Evolutionary conservation across 2,888 invertebrate species (phyloP), one percentile per base, ranked within the genome.

Genomic region (Portevinia maculata): DNA sequence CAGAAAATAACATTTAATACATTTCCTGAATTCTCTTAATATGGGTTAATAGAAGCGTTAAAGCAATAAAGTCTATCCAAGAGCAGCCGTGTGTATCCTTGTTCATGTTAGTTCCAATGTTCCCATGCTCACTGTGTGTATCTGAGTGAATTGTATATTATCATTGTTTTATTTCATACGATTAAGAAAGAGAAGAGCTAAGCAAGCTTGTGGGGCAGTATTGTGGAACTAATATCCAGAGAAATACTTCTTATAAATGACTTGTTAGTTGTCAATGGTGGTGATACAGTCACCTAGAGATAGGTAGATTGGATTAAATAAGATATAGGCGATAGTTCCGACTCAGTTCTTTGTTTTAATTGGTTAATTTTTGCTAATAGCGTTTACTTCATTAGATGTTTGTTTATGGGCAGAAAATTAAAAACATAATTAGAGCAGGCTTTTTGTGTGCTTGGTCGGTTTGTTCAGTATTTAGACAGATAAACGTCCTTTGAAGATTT

Each of bases 231-330:
- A 64, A 81, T 81, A 70, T 81, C 65, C 34, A 65, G 46, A 48
- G 64, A 76, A 76, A 81, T 76, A 71, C 65, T 81, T 71, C 65
- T 59, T 59, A 65, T 59, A 71, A 71, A 76, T 76, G 65, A 76
- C 70, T 64, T 76, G 81, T 60, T 76, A 76, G 81, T 70, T 74
- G 74, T 67, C 6, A n/a, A n/a, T 5, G 19, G 17, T 3, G 30
- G 39, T 11, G 7, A 15, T 5, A 17, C 19, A 1, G 17, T 6
- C 60, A 59, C 60, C 62, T 57, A 41, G 17, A 34, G 8, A 55
- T 53, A 48, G 71, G 53, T 67, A 69, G 59, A 81, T 70, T 59
- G 70, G 57, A 75, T 76, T 59, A 32, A 50, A 75, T 62, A 48
- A 57, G 19, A 37, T n/a, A n/a, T 65, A 52, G 70, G 55, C 48